phyloP scores from a whole-genome alignment of 2,888 invertebrate species.

The Phoronis australis region DNA sequence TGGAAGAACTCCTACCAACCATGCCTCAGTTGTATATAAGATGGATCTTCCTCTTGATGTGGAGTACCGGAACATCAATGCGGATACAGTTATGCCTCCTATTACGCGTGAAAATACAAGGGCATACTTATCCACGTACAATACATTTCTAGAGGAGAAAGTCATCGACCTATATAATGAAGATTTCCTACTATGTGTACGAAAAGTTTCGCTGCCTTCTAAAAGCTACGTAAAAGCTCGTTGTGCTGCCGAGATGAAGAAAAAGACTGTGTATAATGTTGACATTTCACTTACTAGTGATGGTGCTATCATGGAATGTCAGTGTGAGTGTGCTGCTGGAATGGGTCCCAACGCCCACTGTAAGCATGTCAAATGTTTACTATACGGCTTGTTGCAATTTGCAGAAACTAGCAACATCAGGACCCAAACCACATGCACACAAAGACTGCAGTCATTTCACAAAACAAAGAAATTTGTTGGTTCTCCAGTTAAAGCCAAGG shows the following conservation, averaged over 20 bases:
- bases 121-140: constrained; percentile 3
- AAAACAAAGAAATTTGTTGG: constrained; percentile 9
- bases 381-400: constrained; percentile 13
- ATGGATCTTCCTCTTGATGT: no score
- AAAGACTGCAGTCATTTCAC: constrained; percentile 15
- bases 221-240: constrained; percentile 2
- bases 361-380: constrained; percentile 18
- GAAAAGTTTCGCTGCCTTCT: background rate
- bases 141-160: constrained; percentile 7
- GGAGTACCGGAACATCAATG: constrained; percentile 9
- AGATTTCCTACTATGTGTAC: constrained; percentile 9
- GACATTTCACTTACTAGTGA: constrained; percentile 10
- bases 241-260: constrained; percentile 13
- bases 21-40: constrained; percentile 9
- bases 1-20: constrained; percentile 2
- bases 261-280: constrained; percentile 9
- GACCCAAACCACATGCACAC: constrained; percentile 15
- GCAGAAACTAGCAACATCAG: constrained; percentile 1
- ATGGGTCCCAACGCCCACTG: constrained; percentile 22
- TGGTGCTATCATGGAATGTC: constrained; percentile 14
- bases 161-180: constrained; percentile 3
- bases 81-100: constrained; percentile 3
- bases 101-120: constrained; percentile 1
- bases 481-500: constrained; percentile 11
- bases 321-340: constrained; percentile 23